Conservation (phyloP, 2,797 vertebrate genomes). For the Sebastes oblongus region DNA sequence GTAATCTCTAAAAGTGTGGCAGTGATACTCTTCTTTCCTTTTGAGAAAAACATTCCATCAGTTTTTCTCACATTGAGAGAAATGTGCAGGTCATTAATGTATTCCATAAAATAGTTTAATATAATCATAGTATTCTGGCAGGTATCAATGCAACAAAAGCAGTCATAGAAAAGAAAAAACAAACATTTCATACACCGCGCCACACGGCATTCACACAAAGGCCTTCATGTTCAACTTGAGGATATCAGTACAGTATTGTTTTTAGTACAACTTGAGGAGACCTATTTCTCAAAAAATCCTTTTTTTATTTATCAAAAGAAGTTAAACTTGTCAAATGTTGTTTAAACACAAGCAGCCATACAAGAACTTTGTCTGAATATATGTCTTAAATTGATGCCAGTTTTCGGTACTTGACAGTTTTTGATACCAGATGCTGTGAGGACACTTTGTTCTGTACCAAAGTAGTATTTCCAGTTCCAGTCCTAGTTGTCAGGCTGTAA, state of each 20-base stretch:
- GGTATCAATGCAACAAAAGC: constrained; percentile 82
- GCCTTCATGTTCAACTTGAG: constrained; percentile 56
- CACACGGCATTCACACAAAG: constrained; percentile 64
- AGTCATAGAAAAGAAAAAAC: constrained; percentile 64
- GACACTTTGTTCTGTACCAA: background rate
- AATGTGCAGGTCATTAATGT: constrained; percentile 71
- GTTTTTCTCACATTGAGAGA: constrained; percentile 56
- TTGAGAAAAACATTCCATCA: constrained; percentile 23
- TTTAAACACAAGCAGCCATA: background rate
- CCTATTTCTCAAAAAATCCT: background rate
- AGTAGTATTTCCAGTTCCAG: background rate
- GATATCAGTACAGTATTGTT: background rate
- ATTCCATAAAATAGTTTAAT: constrained; percentile 80
- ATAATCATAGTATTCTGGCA: constrained; percentile 73
- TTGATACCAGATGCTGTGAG: background rate
- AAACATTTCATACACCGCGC: constrained; percentile 46
- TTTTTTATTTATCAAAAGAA: no score
- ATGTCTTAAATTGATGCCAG: background rate
- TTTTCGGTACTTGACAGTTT: background rate
- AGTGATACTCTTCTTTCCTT: constrained; percentile 54
- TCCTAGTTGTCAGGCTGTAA: background rate
- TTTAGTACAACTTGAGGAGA: background rate
- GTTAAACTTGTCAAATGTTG: no score
- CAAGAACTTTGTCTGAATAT: background rate
- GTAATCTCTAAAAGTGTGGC: constrained; percentile 58